Evolutionary conservation across 2,888 invertebrate genomes (phyloP).

Genomic region (Acholoe squamosa): DNA sequence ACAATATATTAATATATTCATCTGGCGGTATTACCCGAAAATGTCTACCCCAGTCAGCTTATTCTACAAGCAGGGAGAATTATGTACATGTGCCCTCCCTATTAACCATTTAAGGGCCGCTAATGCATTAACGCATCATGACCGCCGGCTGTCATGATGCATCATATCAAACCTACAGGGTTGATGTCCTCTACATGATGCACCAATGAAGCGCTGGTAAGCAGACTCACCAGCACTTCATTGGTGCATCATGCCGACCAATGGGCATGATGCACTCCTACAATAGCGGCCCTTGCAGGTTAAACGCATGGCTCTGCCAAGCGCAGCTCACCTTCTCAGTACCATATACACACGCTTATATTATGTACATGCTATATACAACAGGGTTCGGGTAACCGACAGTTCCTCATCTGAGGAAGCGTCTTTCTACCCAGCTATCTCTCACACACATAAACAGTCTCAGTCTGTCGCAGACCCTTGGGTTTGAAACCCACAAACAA

Average conservation of each 20-base stretch:
- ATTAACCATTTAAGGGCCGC: too few species aligned
- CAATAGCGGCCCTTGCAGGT: too few species aligned
- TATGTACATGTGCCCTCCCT: conserved; percentile 4
- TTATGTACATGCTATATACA: not conserved
- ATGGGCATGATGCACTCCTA: too few species aligned
- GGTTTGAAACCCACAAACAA: conserved; percentile 7
- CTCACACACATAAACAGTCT: not conserved
- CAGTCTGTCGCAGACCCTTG: not conserved
- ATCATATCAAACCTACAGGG: too few species aligned
- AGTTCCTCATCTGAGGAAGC: not conserved
- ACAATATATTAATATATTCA: not conserved
- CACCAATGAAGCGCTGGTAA: too few species aligned
- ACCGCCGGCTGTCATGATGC: too few species aligned
- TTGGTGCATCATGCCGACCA: too few species aligned
- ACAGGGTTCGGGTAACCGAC: not conserved
- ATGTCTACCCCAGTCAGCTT: not conserved
- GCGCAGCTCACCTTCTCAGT: not conserved
- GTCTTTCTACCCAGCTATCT: not conserved
- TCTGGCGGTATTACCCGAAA: not conserved
- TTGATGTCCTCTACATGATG: too few species aligned
- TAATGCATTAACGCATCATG: too few species aligned
- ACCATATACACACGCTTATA: not conserved
- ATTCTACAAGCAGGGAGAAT: not conserved
- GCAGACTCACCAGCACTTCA: too few species aligned
- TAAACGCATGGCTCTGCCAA: too few species aligned